phyloP scores from a whole-genome alignment of 1,140 invertebrate species.

The Musca domestica region DNA sequence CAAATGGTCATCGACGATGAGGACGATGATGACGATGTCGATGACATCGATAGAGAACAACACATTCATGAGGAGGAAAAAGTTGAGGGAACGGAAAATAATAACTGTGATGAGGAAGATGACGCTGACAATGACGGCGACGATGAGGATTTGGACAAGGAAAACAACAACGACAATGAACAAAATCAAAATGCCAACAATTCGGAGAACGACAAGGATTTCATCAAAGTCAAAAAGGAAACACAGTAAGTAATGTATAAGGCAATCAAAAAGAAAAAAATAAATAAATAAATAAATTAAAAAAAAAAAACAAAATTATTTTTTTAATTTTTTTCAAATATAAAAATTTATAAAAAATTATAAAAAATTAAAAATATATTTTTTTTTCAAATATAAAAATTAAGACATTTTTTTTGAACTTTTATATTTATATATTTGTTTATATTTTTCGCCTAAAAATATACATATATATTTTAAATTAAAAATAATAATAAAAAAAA shows the following conservation, averaged over 20 bases:
- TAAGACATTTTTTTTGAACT: not conserved
- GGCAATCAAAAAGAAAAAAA: not conserved
- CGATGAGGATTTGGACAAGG: not conserved
- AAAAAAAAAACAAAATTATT: not conserved
- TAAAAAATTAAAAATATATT: not conserved
- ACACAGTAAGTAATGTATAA: conserved; percentile 43
- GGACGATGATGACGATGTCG: conserved; percentile 15
- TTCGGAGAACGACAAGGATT: conserved; percentile 25
- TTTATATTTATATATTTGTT: not conserved
- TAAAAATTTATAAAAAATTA: not conserved
- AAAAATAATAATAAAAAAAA: not conserved
- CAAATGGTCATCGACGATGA: conserved; percentile 19
- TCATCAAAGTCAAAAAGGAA: conserved; percentile 44
- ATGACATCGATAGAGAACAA: not conserved
- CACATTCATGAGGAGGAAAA: not conserved
- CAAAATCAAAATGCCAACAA: conserved; percentile 27
- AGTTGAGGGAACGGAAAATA: not conserved
- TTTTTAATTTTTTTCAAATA: not conserved
- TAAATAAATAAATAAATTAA: too few species aligned
- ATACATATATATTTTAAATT: not conserved
- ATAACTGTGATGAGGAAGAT: conserved; percentile 9
- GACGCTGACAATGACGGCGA: conserved; percentile 7
- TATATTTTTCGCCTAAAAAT: not conserved
- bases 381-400: not conserved
- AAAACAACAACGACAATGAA: not conserved